A percentile compares a stretch with the other conserved stretches of the same genome.
phyloP scores from a whole-genome alignment of 2,888 invertebrate species.

The Portevinia maculata region DNA sequence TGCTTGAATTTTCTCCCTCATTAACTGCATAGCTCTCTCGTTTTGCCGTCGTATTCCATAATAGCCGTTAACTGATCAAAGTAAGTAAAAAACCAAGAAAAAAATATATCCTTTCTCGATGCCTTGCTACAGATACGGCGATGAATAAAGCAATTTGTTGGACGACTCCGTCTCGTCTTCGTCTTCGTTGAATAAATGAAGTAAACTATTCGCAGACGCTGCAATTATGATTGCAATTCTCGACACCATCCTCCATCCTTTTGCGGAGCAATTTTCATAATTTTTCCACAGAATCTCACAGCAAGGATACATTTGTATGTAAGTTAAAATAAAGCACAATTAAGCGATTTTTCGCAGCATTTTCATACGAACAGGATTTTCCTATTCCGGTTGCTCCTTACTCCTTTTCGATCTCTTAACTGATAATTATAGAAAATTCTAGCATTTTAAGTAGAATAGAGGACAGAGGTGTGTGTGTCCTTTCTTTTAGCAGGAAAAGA shows the following conservation, averaged over 20 bases:
- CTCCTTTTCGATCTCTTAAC: conserved; percentile 33
- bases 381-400: conserved; percentile 35
- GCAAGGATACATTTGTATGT: background rate
- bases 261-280: conserved; percentile 55
- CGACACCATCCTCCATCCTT: conserved; percentile 37
- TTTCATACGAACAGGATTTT: conserved; percentile 58
- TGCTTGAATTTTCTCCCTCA: conserved; percentile 54
- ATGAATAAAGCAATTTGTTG: conserved; percentile 14
- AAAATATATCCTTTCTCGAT: conserved; percentile 6
- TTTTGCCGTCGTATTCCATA: conserved; percentile 33
- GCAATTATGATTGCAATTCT: conserved; percentile 61
- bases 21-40: conserved; percentile 52
- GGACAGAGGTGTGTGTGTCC: background rate
- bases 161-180: background rate
- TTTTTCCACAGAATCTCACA: conserved; percentile 27
- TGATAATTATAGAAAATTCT: conserved; percentile 62
- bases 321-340: conserved; percentile 54
- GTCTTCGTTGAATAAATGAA: conserved; percentile 30
- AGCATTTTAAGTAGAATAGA: conserved; percentile 11
- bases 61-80: conserved; percentile 52
- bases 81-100: background rate
- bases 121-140: conserved; percentile 43
- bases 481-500: conserved; percentile 17
- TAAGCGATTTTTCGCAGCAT: conserved; percentile 54
- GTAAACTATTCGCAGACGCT: conserved; percentile 59